Evolutionary conservation across 2,797 vertebrate genomes (phyloP), one percentile per base, ranked within the genome.

Genomic region (Characodon lateralis): DNA sequence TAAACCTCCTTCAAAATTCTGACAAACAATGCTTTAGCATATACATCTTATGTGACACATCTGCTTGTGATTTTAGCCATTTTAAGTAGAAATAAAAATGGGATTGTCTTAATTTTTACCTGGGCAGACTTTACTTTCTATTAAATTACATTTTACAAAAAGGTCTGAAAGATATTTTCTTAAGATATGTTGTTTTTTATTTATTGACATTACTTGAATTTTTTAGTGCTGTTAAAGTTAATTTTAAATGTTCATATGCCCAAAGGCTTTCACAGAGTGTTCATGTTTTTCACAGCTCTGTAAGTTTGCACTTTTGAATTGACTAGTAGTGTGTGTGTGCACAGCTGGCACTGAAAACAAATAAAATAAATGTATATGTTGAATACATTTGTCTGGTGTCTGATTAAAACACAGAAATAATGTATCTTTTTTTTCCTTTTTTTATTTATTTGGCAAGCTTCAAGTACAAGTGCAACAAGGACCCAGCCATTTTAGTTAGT

Each of bases 401-500:
- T 6, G 2, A 43, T 18, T 50, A 20, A 46, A 61, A 41, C n/a
- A 46, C 41, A 35, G 2, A 39, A 3, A 76, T 41, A 26, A 5
- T 31, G 20, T 16, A 28, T 35, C 3, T 35, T 35, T 35, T 35
- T 35, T 35, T 35, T 4, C 2, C 4, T 35, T 35, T 35, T 7
- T 63, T 63, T 72, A 58, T 89, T 91, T 89, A 86, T 89, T 90
- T 82, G 1, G 80, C 78, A 50, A 24, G 72, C 18, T 31, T 56
- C 78, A 68, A 66, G 7, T 7, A 18, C 39, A 31, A 41, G 51
- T 58, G 31, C 43, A 58, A 66, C 13, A 66, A 3, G 9, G 55
- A 70, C 20, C 8, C 3, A 12, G 66, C 41, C 69, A 50, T 63
- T 74, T 93, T 93, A 95, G 92, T 94, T 53, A 0, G 0, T 81